These are phyloP conservation scores for Megaceryle alcyon DNA, from an alignment of 2,797 vertebrate species.

Conservation along the genomic window DNA sequence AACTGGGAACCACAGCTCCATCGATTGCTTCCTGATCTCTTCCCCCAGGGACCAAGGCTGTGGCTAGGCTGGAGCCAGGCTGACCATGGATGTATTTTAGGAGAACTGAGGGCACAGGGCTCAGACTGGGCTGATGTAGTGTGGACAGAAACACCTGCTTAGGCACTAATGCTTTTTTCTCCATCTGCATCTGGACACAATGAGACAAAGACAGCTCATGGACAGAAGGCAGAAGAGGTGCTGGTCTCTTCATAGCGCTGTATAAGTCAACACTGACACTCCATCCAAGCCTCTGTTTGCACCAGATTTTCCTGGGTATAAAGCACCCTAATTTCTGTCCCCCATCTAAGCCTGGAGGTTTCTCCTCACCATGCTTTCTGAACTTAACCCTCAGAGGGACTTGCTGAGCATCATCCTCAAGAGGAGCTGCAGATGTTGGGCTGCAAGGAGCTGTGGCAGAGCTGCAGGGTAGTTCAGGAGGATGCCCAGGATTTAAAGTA, in stretches of 20 bases:
- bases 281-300: background rate
- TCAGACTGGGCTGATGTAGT: background rate
- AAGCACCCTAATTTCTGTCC: background rate
- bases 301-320: background rate
- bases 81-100: background rate
- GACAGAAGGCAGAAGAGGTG: background rate
- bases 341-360: background rate
- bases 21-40: background rate
- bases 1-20: background rate
- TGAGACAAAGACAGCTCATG: background rate
- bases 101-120: background rate
- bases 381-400: background rate
- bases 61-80: background rate
- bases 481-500: background rate
- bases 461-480: background rate
- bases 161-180: background rate
- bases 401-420: background rate
- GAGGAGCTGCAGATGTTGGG: background rate
- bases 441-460: background rate
- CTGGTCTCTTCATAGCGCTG: background rate
- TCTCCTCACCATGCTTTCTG: background rate
- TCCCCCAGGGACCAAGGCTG: background rate
- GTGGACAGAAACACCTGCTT: background rate
- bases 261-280: accelerated
- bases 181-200: background rate